Base-by-base conservation (phyloP, 2,113 vertebrate species). In the Tragelaphus strepsiceros region DNA sequence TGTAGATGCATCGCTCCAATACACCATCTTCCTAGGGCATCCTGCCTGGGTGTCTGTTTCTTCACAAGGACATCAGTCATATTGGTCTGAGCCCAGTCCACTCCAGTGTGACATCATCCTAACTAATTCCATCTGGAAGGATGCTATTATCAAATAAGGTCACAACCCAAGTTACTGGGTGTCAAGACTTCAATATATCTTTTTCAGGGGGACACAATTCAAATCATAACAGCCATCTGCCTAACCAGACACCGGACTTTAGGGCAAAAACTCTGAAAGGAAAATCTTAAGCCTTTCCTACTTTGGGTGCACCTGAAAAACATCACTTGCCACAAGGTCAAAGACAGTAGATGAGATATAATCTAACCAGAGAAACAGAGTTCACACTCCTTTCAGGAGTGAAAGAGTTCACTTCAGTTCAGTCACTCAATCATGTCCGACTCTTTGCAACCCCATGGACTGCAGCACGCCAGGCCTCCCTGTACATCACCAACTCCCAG, bases 401-500 rank as follows among this genome's bases (percentile, higher is more conserved):
- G 74, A 98, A 98, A 74, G 35, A 43, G 71, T 22, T 74, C 17
- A 71, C 9, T 21, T n/a, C 64, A 71, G n/a, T 71, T 35, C 64
- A 71, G 64, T 71, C 19, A 2, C 64, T 35, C n/a, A 71, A 17
- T 71, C n/a, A 10, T 21, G 19, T 71, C 64, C 0, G 4, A 71
- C n/a, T 67, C 17, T 67, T 19, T 35, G 64, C 1, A 0, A 67
- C 8, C 17, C 64, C 64, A 35, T 35, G 32, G 64, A 67, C 64
- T 67, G 16, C 64, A 67, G 32, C 8, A 67, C 0, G 2, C 64
- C 64, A 67, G 64, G 64, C 32, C 32, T 67, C 16, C 32, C 64
- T 35, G 32, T 9, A 4, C 17, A 67, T 35, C 64, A 67, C 32
- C 32, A 67, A 19, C 16, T n/a, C 64, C 64, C 15, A 10, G 64